These are phyloP conservation scores for Cyclophora punctaria DNA, from an alignment of 2,888 invertebrate genomes.

Conservation along the genomic window DNA sequence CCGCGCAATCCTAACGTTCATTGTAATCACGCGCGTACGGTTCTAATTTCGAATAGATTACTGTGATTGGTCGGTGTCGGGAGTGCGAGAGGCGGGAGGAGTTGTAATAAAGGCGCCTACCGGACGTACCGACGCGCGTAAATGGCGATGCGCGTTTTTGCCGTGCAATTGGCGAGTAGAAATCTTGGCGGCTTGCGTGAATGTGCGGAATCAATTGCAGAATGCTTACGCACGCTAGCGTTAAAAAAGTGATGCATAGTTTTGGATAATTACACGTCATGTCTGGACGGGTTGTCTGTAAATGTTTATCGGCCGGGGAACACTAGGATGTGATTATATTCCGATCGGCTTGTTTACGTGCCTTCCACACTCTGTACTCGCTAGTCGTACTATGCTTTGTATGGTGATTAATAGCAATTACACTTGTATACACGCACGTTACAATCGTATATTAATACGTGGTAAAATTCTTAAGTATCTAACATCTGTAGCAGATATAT, in stretches of 20 bases:
- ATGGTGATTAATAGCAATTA: conserved; percentile 2
- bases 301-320: conserved; percentile 1
- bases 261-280: conserved; percentile 37
- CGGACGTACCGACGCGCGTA: conserved; percentile 36
- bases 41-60: conserved; percentile 56
- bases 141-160: conserved; percentile 43
- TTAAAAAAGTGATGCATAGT: conserved; percentile 38
- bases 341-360: conserved; percentile 4
- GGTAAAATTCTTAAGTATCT: no score
- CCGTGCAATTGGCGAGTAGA: conserved; percentile 34
- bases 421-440: not conserved
- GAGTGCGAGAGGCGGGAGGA: conserved; percentile 31
- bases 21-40: conserved; percentile 46
- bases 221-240: conserved; percentile 29
- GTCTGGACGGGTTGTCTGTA: conserved; percentile 16
- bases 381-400: conserved; percentile 1
- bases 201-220: conserved; percentile 39
- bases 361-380: not conserved
- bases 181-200: conserved; percentile 36
- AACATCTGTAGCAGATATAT: no score
- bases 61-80: conserved; percentile 47
- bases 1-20: conserved; percentile 36
- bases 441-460: no score
- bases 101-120: conserved; percentile 37
- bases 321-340: conserved; percentile 7